Evolutionary conservation across 23 tunicate species (phyloP), one percentile per base, ranked within the genome.

Genomic region (Phallusia fumigata): DNA sequence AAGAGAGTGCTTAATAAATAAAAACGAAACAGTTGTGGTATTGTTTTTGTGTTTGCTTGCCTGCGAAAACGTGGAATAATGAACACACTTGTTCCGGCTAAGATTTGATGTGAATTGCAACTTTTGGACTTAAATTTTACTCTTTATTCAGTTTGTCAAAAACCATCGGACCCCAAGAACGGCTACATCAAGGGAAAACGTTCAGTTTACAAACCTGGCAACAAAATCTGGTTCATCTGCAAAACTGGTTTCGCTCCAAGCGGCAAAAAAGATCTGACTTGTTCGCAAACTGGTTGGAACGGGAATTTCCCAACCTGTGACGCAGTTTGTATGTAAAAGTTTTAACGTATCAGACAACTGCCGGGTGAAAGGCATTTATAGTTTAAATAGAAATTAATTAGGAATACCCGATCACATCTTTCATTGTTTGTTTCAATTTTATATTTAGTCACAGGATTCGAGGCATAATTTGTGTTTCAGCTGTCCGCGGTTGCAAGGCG

Each of bases 151-250:
- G 69, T 22, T 24, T 58, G 69, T 16, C 69, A 11, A 5, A 24
- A 13, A 1, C 69, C 69, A 3, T 11, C 13, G 11, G 69, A 58
- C 3, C 69, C 69, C 28, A 79, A 52, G 53, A 65, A 64, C 79
- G 86, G 86, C 5, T 6, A 35, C 24, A 44, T 83, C 31, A 36
- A 32, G 34, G 80, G 80, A 32, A 26, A 51, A 13, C 86, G 65
- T 8, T 53, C 80, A 21, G 51, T 18, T 40, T 83, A 83, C 80
- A 19, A 30, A 24, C 65, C 76, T n/a, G 58, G 80, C 22, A 32
- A 83, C 35, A 74, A 75, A 18, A 64, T 83, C 33, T 22, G 34
- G 65, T 83, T 40, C 35, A 74, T 79, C n/a, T 83, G 86, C 65
- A 51, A 83, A 15, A 45, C 26, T 40, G 86, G 86, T 22, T 83